phyloP scores from a whole-genome alignment of 2,888 invertebrate genomes.

The Lottia scabra region DNA sequence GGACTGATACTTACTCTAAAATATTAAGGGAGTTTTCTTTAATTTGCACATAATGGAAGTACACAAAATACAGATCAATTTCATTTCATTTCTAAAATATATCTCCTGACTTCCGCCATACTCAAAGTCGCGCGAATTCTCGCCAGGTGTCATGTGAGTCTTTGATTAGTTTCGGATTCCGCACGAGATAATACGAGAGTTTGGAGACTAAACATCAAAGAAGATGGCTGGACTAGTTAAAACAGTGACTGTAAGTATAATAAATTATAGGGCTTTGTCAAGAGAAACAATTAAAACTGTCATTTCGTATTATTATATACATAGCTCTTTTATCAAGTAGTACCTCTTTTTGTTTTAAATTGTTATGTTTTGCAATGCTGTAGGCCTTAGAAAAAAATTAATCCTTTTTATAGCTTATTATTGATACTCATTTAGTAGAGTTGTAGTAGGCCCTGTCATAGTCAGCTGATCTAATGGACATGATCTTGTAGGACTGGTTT shows the following conservation, averaged over 20 bases:
- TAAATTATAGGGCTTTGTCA: background rate
- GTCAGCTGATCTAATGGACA: too few species aligned
- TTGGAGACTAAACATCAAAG: background rate
- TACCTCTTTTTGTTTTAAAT: too few species aligned
- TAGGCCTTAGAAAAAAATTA: too few species aligned
- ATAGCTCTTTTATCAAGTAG: too few species aligned
- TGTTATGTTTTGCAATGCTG: too few species aligned
- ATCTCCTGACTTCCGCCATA: slow-evolving; percentile 35
- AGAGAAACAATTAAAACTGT: too few species aligned
- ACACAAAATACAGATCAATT: background rate
- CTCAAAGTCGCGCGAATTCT: slow-evolving; percentile 31
- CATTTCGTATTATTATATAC: too few species aligned
- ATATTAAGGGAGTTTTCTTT: background rate
- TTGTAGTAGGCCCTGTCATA: too few species aligned
- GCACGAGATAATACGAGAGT: slow-evolving; percentile 17
- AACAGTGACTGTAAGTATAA: slow-evolving; percentile 9
- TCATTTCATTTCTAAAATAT: slow-evolving; percentile 11
- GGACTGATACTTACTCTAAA: background rate
- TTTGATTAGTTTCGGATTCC: slow-evolving; percentile 5
- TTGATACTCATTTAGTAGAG: too few species aligned
- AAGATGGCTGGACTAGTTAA: slow-evolving; percentile 19
- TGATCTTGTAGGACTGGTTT: too few species aligned
- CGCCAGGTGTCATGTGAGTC: slow-evolving; percentile 27
- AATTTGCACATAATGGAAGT: background rate
- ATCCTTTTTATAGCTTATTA: too few species aligned